Evolutionary conservation across 2,888 invertebrate species (phyloP).

Genomic region (Lasioglossum villosulum): DNA sequence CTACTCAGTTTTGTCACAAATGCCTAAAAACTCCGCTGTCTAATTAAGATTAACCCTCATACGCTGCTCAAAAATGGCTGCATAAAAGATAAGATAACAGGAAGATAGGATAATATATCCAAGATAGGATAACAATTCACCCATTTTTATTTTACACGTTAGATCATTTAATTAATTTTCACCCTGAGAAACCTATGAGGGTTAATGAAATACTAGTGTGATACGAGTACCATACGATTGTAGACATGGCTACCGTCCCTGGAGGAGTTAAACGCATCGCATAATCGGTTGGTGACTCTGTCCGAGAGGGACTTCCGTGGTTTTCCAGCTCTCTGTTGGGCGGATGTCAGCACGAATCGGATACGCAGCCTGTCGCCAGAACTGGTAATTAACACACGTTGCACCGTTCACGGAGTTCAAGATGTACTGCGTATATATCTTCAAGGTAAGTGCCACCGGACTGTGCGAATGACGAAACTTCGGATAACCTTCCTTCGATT

Average conservation of each 20-base stretch:
- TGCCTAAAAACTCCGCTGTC: no score
- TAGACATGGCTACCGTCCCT: conserved; percentile 92
- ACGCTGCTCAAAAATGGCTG: no score
- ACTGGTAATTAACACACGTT: conserved; percentile 92
- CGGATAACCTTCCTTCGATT: background rate
- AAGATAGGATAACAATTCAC: no score
- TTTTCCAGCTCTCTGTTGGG: conserved; percentile 92
- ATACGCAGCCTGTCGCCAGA: conserved; percentile 90
- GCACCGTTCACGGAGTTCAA: conserved; percentile 92
- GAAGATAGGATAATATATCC: no score
- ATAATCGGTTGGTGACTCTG: conserved; percentile 89
- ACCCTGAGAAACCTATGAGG: no score
- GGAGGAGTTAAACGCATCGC: conserved; percentile 91
- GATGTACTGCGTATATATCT: conserved; percentile 91
- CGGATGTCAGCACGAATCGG: conserved; percentile 91
- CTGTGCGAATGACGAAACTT: background rate
- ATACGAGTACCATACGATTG: background rate
- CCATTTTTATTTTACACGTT: no score
- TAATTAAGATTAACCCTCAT: no score
- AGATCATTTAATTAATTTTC: no score
- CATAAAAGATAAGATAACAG: no score
- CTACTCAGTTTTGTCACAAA: no score
- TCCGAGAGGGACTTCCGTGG: conserved; percentile 94
- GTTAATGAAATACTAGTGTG: background rate
- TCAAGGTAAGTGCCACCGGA: conserved; percentile 87